Conservation (phyloP, 2,113 vertebrate genomes). For the Syngnathoides biaculeatus region DNA sequence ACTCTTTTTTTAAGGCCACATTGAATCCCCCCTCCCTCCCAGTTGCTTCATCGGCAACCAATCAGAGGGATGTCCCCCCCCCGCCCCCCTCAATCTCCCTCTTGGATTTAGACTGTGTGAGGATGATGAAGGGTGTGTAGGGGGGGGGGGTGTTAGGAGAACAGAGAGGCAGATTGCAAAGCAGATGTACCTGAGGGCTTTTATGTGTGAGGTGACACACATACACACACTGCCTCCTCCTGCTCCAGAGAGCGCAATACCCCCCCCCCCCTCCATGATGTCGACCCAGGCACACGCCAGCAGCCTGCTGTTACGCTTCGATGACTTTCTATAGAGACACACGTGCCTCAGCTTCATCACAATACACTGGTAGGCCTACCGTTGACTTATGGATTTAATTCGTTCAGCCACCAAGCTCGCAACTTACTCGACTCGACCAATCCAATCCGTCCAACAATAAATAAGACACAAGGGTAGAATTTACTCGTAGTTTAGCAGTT, state of each 20-base stretch:
- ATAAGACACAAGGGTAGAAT: no score
- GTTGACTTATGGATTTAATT: no score
- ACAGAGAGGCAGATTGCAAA: slow-evolving; percentile 63
- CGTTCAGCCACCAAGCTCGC: no score
- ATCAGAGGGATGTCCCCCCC: slow-evolving; percentile 72
- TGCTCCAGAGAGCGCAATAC: slow-evolving; percentile 19
- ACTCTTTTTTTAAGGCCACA: slow-evolving; percentile 79
- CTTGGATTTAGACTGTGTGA: slow-evolving; percentile 60
- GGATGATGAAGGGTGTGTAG: not conserved
- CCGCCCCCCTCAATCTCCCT: not conserved
- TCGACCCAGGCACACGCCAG: slow-evolving; percentile 72
- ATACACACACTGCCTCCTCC: not conserved
- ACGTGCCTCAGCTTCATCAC: slow-evolving; percentile 79
- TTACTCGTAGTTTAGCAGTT: no score
- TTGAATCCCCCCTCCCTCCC: slow-evolving; percentile 77
- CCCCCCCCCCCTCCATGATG: slow-evolving; percentile 35
- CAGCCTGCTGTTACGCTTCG: slow-evolving; percentile 79
- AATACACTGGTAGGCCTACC: no score
- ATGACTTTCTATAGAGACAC: slow-evolving; percentile 76
- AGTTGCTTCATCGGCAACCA: slow-evolving; percentile 74
- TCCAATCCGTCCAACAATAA: no score
- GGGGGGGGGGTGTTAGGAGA: slow-evolving; percentile 37
- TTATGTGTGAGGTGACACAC: slow-evolving; percentile 42
- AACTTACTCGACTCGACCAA: no score
- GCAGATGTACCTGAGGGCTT: slow-evolving; percentile 80